Percentiles rank a stretch among this genome's conserved stretches.
These are phyloP conservation scores for Liparis tanakae DNA, from an alignment of 2,797 vertebrate species.

Conservation along the genomic window DNA sequence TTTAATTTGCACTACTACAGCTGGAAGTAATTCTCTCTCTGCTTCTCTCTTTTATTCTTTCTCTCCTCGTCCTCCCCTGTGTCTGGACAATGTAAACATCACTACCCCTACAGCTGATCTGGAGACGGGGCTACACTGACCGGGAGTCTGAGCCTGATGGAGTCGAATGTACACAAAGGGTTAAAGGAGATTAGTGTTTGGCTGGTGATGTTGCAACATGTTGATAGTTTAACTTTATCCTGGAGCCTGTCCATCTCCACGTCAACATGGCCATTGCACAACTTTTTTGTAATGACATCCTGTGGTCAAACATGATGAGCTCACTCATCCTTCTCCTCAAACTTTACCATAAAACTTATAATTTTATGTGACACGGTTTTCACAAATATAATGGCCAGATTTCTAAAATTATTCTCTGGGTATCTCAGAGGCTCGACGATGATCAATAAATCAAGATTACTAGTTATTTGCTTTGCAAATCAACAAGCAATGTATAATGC, in stretches of 20 bases:
- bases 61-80: constrained; percentile 45
- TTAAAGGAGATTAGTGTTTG: constrained; percentile 32
- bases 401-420: not conserved
- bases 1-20: constrained; percentile 45
- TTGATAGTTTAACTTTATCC: constrained; percentile 16
- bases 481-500: not conserved
- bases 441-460: not conserved
- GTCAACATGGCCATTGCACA: constrained; percentile 13
- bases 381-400: not conserved
- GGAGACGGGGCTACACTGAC: constrained; percentile 31
- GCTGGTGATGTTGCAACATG: constrained; percentile 12
- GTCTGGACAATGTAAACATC: constrained; percentile 72
- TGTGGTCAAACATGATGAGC: constrained; percentile 2
- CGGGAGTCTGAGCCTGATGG: constrained; percentile 10
- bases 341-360: not conserved
- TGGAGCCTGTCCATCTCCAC: constrained; percentile 15
- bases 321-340: not conserved
- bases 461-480: not conserved
- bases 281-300: not conserved
- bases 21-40: constrained; percentile 58
- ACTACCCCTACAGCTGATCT: constrained; percentile 43
- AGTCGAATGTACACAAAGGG: constrained; percentile 5
- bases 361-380: not conserved
- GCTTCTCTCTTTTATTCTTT: constrained; percentile 18
- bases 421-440: not conserved